Conservation (phyloP, 2,888 invertebrate species). For the Caenorhabditis uteleia region DNA sequence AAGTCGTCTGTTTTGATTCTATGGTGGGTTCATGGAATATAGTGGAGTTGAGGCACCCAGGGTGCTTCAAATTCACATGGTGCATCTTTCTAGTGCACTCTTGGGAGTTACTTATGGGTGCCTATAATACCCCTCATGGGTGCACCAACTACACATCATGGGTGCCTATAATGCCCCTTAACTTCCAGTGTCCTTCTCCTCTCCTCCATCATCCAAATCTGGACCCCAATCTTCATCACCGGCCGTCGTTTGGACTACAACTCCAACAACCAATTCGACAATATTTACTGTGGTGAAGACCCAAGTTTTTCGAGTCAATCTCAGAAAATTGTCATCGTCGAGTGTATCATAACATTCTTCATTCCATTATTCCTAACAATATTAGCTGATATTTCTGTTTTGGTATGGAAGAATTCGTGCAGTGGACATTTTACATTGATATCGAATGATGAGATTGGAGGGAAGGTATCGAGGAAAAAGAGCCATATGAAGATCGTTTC, state of each 20-base stretch:
- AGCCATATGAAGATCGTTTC: conserved; percentile 41
- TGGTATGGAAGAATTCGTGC: conserved; percentile 35
- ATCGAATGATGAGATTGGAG: conserved; percentile 27
- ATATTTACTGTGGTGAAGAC: conserved; percentile 40
- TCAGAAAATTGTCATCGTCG: conserved; percentile 27
- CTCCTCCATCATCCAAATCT: conserved; percentile 36
- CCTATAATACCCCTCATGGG: no score
- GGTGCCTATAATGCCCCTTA: neutral
- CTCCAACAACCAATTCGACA: conserved; percentile 24
- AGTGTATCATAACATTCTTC: conserved; percentile 42
- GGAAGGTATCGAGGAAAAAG: conserved; percentile 5
- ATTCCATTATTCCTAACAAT: conserved; percentile 47
- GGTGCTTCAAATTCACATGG: no score
- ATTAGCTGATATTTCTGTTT: conserved; percentile 46
- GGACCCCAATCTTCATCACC: conserved; percentile 48
- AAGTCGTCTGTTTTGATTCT: neutral
- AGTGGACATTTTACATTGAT: conserved; percentile 16
- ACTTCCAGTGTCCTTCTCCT: conserved; percentile 17
- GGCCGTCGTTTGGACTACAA: conserved; percentile 13
- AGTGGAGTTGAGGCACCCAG: no score
- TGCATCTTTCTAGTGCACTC: no score
- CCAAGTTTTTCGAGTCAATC: conserved; percentile 6
- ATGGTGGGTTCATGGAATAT: no score
- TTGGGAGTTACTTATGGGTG: no score
- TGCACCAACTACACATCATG: no score